Evolutionary conservation across 2,113 vertebrate species (phyloP), one percentile per base, ranked within the genome.

Genomic region (Pterocles orientalis): DNA sequence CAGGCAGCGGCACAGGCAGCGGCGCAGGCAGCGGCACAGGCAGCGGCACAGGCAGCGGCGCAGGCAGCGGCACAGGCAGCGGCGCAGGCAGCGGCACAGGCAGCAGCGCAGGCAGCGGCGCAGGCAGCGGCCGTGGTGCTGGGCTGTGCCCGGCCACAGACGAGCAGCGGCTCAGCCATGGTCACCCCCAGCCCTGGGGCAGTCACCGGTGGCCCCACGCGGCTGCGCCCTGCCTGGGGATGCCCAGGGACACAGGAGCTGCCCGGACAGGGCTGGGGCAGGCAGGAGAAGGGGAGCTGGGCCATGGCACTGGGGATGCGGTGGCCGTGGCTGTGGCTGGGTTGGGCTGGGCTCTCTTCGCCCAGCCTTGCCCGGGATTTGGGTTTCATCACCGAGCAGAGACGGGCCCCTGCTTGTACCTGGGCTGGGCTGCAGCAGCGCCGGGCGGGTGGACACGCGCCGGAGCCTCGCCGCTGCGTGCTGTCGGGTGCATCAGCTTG

Each of bases 361-460:
- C 90, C 72, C 4, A 5, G n/a, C 54, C 58, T 69, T 0, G 3
- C 78, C 3, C 31, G 15, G 47, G 28, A 56, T 91, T 93, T 84
- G 33, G 12, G 4, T 92, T 95, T 87, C 85, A 7, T 94, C 93
- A 82, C 48, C 1, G 4, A 14, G 53, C 8, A 1, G 1, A 3
- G 92, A 64, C 50, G 56, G 65, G 92, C 15, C 91, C 69, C 14
- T 75, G 83, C 96, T 70, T 94, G 96, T 47, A 26, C 6, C 93
- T 16, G 41, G 90, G 91, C 69, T 83, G 92, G 84, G 92, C 88
- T 68, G 64, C 47, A 25, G 39, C 60, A 1, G 58, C 1, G 1
- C 54, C 2, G 29, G n/a, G 79, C 18, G 4, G 62, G 60, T 62
- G 93, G 90, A 85, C 94, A 60, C 24, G 18, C 5, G 9, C 77